These are phyloP conservation scores for Carassius auratus DNA, from an alignment of 2,113 vertebrate genomes.

Conservation along the genomic window DNA sequence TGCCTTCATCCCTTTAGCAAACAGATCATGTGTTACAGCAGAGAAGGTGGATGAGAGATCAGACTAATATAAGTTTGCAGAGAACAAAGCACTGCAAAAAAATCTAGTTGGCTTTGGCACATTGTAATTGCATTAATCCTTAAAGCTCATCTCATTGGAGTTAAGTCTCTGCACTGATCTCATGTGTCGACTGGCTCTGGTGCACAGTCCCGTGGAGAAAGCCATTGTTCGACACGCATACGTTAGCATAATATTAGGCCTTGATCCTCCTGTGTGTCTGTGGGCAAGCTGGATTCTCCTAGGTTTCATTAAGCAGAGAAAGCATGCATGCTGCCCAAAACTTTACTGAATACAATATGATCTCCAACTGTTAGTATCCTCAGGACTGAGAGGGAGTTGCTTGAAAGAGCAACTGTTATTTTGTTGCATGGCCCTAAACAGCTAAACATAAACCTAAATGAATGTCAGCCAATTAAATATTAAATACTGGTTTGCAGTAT, in stretches of 20 bases:
- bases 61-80: slow-evolving; percentile 24
- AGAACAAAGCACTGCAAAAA: background rate
- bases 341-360: slow-evolving; percentile 16
- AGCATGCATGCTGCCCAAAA: slow-evolving; percentile 5
- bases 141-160: slow-evolving; percentile 58
- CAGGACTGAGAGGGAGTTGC: background rate
- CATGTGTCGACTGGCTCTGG: slow-evolving; percentile 52
- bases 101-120: slow-evolving; percentile 48
- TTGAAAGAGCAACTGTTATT: background rate
- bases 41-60: slow-evolving; percentile 49
- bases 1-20: slow-evolving; percentile 10
- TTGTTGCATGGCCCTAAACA: background rate
- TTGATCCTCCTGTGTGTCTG: slow-evolving; percentile 60
- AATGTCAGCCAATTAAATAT: background rate
- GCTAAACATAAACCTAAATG: background rate
- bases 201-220: slow-evolving; percentile 48
- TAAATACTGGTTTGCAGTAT: background rate
- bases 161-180: slow-evolving; percentile 60
- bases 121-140: slow-evolving; percentile 68
- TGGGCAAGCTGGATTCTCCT: slow-evolving; percentile 24
- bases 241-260: slow-evolving; percentile 62
- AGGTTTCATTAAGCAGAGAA: slow-evolving; percentile 35
- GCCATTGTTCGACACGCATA: slow-evolving; percentile 57
- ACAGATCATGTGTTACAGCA: background rate
- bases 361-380: slow-evolving; percentile 23